phyloP scores from a whole-genome alignment of 2,797 vertebrate genomes.

The Aphelocoma californica region DNA sequence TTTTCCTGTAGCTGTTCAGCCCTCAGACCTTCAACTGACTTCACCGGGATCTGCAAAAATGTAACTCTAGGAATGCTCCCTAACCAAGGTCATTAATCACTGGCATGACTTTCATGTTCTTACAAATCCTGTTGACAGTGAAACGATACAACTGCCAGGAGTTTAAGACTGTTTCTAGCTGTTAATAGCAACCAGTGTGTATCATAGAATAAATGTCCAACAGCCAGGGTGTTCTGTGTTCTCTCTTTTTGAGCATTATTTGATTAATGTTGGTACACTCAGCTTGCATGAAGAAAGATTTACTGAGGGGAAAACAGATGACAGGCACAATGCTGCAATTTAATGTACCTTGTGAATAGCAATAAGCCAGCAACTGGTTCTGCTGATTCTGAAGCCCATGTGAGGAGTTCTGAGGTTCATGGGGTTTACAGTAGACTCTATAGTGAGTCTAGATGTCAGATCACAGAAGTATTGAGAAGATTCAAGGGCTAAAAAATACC shows the following conservation, averaged over 20 bases:
- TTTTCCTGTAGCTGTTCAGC: background rate
- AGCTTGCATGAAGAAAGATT: background rate
- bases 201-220: background rate
- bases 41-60: background rate
- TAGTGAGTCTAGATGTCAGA: background rate
- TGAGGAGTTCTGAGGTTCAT: background rate
- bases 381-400: background rate
- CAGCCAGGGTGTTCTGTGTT: background rate
- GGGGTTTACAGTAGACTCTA: background rate
- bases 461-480: background rate
- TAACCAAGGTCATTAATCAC: background rate
- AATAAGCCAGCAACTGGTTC: background rate
- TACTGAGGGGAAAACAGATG: background rate
- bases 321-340: background rate
- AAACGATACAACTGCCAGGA: background rate
- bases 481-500: background rate
- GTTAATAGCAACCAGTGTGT: constrained; percentile 2
- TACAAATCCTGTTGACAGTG: background rate
- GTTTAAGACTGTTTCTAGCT: background rate
- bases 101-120: background rate
- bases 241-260: background rate
- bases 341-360: background rate
- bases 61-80: background rate
- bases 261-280: background rate
- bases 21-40: background rate